Base-by-base conservation (phyloP, 1,140 invertebrate species). In the Ladona fulva region DNA sequence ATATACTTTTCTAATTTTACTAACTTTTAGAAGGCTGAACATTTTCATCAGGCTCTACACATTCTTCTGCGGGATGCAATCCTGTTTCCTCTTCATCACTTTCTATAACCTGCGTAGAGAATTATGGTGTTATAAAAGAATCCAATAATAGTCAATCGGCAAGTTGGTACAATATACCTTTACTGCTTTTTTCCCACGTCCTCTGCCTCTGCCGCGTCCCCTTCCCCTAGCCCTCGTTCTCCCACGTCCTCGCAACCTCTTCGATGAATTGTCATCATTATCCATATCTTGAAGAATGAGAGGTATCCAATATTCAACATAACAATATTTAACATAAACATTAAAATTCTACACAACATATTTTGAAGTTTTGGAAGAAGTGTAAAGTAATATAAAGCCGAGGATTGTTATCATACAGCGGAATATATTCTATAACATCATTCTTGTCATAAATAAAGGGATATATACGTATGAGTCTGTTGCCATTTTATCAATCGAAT, bases 21-120 rank as follows among this genome's bases (percentile, higher is more conserved):
- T 80, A 83, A 88, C 87, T 84, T 85, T 88, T 88, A 8, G 86
- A 84, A 14, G 86, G 86, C 77, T 80, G 85, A 85, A 79, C 86
- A 84, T 86, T 86, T 81, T 90, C 89, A 77, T 89, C 87, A n/a
- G 82, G 79, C 74, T 82, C 81, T 1, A 77, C 79, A 77, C 82
- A 82, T 42, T 83, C 81, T 24, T 79, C 81, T 19, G 83, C 81
- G 75, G 78, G 75, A 80, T 78, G 78, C 77, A 82, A 79, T 44
- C 87, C 87, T 80, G 89, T 89, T 59, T 90, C 88, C 82, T 93
- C 91, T 83, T 92, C 91, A 80, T 92, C 91, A 80, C 90, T 92
- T 80, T 91, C 91, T 80, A 92, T 91, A 24, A 91, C 81, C 85
- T 87, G 25, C 5, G 81, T 78, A 59, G 22, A 75, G n/a, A 75